Conservation (phyloP, 2,888 invertebrate species). For the Temnothorax rugatulus region DNA sequence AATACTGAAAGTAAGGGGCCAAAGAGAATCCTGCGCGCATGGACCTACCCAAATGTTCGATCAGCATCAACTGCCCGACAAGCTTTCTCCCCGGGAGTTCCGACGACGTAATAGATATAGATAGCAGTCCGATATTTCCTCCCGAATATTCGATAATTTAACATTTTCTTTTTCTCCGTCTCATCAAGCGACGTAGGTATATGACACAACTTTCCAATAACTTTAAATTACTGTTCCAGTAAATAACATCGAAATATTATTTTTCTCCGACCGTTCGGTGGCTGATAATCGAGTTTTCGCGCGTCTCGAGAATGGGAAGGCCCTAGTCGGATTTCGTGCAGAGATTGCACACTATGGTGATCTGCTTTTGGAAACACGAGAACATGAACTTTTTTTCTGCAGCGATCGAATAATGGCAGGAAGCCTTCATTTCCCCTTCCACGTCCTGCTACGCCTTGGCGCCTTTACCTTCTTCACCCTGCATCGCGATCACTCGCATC, state of each 20-base stretch:
- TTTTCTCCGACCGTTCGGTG: not conserved
- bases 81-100: not conserved
- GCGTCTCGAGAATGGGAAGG: too few relatives aligned
- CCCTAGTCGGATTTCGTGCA: not conserved
- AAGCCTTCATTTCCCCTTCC: not conserved
- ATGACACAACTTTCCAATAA: not conserved
- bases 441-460: not conserved
- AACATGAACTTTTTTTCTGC: not conserved
- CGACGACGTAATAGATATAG: not conserved
- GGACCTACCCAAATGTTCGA: slow-evolving; percentile 23
- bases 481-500: slow-evolving; percentile 34
- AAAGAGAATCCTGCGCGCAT: slow-evolving; percentile 20
- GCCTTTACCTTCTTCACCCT: slow-evolving; percentile 27
- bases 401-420: not conserved
- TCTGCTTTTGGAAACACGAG: not conserved
- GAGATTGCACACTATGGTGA: not conserved
- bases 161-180: not conserved
- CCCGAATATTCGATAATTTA: not conserved
- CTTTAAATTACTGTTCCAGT: not conserved
- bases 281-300: not conserved
- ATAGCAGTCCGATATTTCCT: not conserved
- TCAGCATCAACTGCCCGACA: not conserved
- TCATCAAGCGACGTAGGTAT: not conserved
- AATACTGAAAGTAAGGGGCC: not conserved
- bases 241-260: not conserved